phyloP scores from a whole-genome alignment of 2,113 vertebrate genomes.

The Ibidorhyncha struthersii region DNA sequence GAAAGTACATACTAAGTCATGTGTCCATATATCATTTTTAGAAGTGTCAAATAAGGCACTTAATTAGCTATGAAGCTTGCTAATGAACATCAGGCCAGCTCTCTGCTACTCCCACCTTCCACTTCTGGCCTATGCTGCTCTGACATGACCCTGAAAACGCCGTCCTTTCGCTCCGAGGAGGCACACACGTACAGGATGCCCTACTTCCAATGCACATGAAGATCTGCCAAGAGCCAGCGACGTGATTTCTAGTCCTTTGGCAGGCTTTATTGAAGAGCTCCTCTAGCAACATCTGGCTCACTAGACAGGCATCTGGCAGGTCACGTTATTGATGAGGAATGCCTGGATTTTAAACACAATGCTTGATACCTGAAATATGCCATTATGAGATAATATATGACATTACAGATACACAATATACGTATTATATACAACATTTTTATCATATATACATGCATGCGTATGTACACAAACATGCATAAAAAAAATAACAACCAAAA shows the following conservation, averaged over 20 bases:
- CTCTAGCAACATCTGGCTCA: constrained; percentile 20
- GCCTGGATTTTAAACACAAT: not conserved
- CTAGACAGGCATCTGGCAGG: not conserved
- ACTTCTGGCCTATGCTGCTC: not conserved
- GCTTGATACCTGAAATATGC: not conserved
- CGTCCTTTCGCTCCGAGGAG: not conserved
- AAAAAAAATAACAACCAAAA: not conserved
- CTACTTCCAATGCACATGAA: not conserved
- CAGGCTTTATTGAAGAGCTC: not conserved
- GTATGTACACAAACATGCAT: fast-evolving
- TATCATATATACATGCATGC: not conserved
- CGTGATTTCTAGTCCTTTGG: not conserved
- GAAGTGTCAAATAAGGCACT: not conserved
- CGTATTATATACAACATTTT: not conserved
- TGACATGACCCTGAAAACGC: not conserved
- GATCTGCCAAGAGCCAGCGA: not conserved
- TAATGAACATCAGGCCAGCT: not conserved
- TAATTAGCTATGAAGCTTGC: not conserved
- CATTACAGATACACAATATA: not conserved
- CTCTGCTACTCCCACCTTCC: not conserved
- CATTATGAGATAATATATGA: no score
- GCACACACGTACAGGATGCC: not conserved
- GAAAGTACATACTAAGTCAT: not conserved
- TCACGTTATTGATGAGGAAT: not conserved
- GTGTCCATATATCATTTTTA: not conserved